phyloP scores from a whole-genome alignment of 2,113 vertebrate genomes.

The Drymodes brunneopygia region DNA sequence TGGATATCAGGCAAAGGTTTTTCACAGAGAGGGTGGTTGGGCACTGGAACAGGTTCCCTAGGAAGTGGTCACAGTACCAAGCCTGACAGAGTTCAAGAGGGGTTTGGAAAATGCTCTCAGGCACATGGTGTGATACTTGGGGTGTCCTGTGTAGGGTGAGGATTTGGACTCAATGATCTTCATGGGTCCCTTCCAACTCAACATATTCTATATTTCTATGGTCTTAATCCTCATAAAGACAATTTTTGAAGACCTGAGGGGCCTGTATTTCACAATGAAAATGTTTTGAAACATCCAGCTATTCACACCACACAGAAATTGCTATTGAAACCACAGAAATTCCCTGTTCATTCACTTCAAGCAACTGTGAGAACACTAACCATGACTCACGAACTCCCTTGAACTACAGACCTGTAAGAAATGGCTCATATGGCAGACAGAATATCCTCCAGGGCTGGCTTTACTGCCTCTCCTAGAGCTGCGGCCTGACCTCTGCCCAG shows the following conservation, averaged over 20 bases:
- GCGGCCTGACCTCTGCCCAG: background rate
- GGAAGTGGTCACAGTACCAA: background rate
- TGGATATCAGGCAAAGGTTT: background rate
- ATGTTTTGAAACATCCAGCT: background rate
- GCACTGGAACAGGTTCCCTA: background rate
- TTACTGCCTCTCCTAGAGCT: background rate
- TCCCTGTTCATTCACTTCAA: background rate
- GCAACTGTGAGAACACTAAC: background rate
- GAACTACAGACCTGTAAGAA: background rate
- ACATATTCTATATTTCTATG: background rate
- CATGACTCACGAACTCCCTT: background rate
- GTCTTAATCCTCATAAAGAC: background rate
- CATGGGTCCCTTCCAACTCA: background rate
- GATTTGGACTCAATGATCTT: accelerated
- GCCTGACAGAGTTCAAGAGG: background rate
- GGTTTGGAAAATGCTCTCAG: background rate
- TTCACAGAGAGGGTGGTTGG: background rate
- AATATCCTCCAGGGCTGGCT: background rate
- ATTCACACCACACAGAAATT: background rate
- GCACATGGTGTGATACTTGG: background rate
- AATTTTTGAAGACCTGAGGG: background rate
- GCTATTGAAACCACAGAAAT: background rate
- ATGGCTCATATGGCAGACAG: background rate
- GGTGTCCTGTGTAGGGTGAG: background rate
- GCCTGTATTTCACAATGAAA: background rate